phyloP scores from a whole-genome alignment of 1,140 invertebrate genomes.

The Atta texana region DNA sequence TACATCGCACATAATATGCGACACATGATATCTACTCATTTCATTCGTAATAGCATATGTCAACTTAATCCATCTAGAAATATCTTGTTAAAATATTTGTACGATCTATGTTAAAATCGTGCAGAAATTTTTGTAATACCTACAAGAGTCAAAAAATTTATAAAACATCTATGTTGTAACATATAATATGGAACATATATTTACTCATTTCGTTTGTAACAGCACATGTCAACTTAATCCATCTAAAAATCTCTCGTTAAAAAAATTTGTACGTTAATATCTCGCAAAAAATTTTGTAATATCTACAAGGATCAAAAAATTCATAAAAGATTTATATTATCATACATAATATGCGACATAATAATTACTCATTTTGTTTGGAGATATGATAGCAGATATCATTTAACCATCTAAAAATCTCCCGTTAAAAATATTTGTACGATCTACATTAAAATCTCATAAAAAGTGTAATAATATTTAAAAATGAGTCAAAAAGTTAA shows the following conservation, averaged over 20 bases:
- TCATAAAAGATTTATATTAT: background rate
- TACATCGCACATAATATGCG: background rate
- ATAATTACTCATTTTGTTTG: background rate
- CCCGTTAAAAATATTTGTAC: background rate
- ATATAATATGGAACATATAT: background rate
- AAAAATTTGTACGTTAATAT: background rate
- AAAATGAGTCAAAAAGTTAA: background rate
- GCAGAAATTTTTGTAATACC: background rate
- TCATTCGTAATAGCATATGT: background rate
- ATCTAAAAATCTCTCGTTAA: background rate
- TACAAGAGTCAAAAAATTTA: background rate
- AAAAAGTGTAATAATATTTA: background rate
- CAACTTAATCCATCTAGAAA: background rate
- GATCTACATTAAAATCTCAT: background rate
- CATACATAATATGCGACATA: background rate
- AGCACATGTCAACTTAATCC: background rate
- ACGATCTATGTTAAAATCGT: background rate
- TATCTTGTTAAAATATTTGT: background rate
- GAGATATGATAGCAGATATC: background rate
- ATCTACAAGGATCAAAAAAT: background rate
- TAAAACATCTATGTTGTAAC: background rate
- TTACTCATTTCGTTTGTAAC: background rate
- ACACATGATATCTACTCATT: background rate
- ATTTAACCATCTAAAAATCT: background rate
- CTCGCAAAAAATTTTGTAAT: background rate